Evolutionary conservation across 2,113 vertebrate genomes (phyloP).

Genomic region (Lamprotornis superbus): DNA sequence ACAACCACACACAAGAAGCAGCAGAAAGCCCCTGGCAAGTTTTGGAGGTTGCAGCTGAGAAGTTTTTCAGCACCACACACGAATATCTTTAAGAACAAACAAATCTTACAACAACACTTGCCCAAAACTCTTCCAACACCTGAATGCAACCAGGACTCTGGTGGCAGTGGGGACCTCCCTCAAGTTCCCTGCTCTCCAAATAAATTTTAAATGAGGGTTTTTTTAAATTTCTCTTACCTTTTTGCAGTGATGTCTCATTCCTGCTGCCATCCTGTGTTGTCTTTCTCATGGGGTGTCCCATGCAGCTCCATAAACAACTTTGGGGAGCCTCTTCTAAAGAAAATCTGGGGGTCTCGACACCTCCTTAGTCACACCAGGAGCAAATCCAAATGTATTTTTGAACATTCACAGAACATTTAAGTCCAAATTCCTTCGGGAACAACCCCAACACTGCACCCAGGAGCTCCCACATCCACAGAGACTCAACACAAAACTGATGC

Average conservation of each 20-base stretch:
- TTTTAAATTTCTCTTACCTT: accelerated
- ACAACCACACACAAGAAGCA: accelerated
- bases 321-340: accelerated
- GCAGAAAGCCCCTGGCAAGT: background rate
- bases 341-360: accelerated
- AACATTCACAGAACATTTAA: accelerated
- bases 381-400: accelerated
- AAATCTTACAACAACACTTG: background rate
- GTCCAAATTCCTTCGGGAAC: accelerated
- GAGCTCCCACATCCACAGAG: accelerated
- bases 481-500: accelerated
- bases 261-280: accelerated
- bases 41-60: background rate
- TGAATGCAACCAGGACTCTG: background rate
- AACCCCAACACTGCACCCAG: accelerated
- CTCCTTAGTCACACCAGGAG: too few relatives aligned
- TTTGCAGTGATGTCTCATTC: accelerated
- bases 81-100: background rate
- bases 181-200: too few relatives aligned
- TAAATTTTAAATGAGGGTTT: accelerated
- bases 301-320: accelerated
- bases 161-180: accelerated
- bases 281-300: accelerated
- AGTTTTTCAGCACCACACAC: background rate
- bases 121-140: background rate